phyloP scores from a whole-genome alignment of 2,113 vertebrate genomes.

The Sula dactylatra region DNA sequence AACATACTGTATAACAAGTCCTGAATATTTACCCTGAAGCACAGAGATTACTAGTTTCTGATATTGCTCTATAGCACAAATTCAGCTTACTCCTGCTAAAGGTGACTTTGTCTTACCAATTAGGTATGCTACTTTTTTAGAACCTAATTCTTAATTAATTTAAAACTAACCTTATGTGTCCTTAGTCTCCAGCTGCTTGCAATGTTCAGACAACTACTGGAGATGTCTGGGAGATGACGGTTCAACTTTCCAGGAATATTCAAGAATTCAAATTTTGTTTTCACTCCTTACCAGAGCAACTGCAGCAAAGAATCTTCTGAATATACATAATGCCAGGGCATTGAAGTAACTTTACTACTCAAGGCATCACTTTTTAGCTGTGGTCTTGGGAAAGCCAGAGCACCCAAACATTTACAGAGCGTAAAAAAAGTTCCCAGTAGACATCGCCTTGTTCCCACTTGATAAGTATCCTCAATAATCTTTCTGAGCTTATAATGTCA shows the following conservation, averaged over 20 bases:
- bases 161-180: neutral
- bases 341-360: neutral
- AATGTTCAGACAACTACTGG: neutral
- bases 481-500: neutral
- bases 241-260: too few species aligned
- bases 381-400: neutral
- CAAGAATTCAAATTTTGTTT: too few species aligned
- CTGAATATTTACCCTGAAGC: neutral
- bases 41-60: neutral
- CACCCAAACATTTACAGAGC: neutral
- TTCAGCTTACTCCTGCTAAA: neutral
- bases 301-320: too few species aligned
- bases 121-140: neutral
- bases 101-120: neutral
- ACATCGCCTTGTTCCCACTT: neutral
- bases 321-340: too few species aligned
- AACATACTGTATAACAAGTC: neutral
- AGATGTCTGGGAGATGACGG: neutral
- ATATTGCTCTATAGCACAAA: neutral
- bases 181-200: neutral
- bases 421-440: neutral
- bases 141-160: neutral
- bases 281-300: too few species aligned
- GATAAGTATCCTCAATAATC: neutral
- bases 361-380: neutral